Evolutionary conservation across 1,140 invertebrate genomes (phyloP).

Genomic region (Samia ricini): DNA sequence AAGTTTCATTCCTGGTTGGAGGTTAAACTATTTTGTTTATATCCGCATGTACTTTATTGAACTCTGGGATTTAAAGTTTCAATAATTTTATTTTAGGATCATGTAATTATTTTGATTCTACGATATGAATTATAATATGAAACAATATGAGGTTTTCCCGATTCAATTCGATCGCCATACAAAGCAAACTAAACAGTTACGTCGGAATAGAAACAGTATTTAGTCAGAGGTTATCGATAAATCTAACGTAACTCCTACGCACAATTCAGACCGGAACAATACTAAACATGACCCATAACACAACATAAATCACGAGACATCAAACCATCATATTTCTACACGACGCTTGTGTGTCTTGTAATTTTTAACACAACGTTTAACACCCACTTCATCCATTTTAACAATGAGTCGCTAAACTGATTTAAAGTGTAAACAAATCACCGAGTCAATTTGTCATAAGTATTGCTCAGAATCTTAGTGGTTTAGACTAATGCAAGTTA

Average conservation of each 20-base stretch:
- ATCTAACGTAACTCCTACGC: slow-evolving; percentile 62
- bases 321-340: slow-evolving; percentile 61
- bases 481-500: no score
- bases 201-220: slow-evolving; percentile 20
- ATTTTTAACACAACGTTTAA: slow-evolving; percentile 76
- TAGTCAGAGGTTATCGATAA: slow-evolving; percentile 42
- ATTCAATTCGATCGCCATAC: background rate
- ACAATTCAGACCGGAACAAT: slow-evolving; percentile 46
- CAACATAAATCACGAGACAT: slow-evolving; percentile 68
- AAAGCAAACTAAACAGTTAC: background rate
- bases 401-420: slow-evolving; percentile 30
- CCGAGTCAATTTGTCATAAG: background rate
- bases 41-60: background rate
- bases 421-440: slow-evolving; percentile 15
- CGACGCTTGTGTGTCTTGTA: slow-evolving; percentile 57
- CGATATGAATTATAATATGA: background rate
- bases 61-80: background rate
- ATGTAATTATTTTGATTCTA: background rate
- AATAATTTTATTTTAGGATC: no score
- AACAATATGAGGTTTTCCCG: background rate
- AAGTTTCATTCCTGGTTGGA: background rate
- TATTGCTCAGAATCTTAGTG: background rate
- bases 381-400: slow-evolving; percentile 64
- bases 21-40: background rate
- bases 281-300: slow-evolving; percentile 53